These are phyloP conservation scores for Anolis sagrei DNA, from an alignment of 2,113 vertebrate species.

Conservation along the genomic window DNA sequence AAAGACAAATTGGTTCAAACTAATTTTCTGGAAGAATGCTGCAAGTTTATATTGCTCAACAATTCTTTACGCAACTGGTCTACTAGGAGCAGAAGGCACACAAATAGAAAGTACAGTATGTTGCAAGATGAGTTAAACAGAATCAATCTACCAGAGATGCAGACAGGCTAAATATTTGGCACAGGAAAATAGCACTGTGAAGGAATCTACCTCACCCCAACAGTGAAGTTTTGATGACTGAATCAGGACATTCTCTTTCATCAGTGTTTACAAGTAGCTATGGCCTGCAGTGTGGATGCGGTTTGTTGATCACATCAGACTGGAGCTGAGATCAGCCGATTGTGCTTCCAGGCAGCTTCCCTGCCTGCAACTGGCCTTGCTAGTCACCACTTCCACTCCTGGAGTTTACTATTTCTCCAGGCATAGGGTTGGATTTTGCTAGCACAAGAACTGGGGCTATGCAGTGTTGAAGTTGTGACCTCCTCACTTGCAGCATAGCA, in stretches of 20 bases:
- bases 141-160: conserved; percentile 33
- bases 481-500: too few relatives aligned
- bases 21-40: conserved; percentile 53
- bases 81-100: conserved; percentile 45
- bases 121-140: conserved; percentile 42
- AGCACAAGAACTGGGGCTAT: not conserved
- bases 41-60: conserved; percentile 53
- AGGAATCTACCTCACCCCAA: not conserved
- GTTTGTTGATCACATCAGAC: not conserved
- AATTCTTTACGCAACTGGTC: conserved; percentile 42
- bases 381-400: too few relatives aligned
- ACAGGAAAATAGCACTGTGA: conserved; percentile 11
- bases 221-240: not conserved
- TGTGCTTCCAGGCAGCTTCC: not conserved
- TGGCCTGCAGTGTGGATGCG: not conserved
- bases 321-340: not conserved
- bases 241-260: not conserved
- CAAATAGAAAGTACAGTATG: conserved; percentile 42
- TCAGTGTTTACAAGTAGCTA: not conserved
- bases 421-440: not conserved
- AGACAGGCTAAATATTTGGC: conserved; percentile 34
- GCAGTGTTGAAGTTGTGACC: not conserved
- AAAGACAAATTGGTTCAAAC: conserved; percentile 41
- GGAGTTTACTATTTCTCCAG: not conserved
- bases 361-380: not conserved